A percentile compares a stretch with the other conserved stretches of the same genome.
Evolutionary conservation across 2,888 invertebrate genomes (phyloP).

Genomic region (Drosophila hawaiiensis): DNA sequence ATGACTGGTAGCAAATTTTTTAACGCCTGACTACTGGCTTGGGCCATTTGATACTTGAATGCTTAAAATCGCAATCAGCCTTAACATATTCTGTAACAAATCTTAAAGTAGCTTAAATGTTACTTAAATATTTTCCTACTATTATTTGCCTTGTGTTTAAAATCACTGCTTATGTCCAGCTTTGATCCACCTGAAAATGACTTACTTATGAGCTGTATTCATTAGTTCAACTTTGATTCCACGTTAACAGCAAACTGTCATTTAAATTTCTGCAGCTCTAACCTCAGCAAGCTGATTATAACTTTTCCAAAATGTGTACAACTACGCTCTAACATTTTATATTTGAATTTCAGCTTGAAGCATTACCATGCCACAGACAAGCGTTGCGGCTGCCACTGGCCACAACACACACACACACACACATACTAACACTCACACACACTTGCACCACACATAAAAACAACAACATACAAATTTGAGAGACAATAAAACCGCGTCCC

Average conservation of each 20-base stretch:
- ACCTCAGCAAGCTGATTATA: slow-evolving; percentile 44
- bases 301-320: slow-evolving; percentile 23
- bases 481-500: slow-evolving; percentile 47
- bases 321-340: slow-evolving; percentile 25
- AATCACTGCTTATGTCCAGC: background rate
- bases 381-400: slow-evolving; percentile 19
- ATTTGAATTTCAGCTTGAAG: slow-evolving; percentile 39
- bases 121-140: background rate
- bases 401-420: slow-evolving; percentile 28
- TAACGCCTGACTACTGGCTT: slow-evolving; percentile 42
- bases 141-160: background rate
- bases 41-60: background rate
- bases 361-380: slow-evolving; percentile 32
- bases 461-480: slow-evolving; percentile 17
- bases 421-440: slow-evolving; percentile 13
- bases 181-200: too few species aligned
- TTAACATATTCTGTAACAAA: background rate
- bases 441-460: background rate
- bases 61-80: background rate
- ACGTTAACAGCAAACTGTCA: slow-evolving; percentile 19
- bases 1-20: slow-evolving; percentile 46
- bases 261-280: slow-evolving; percentile 20
- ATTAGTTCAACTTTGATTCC: slow-evolving; percentile 8
- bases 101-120: background rate
- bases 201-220: background rate